These are phyloP conservation scores for Paramisgurnus dabryanus DNA, from an alignment of 2,113 vertebrate genomes.

Conservation along the genomic window DNA sequence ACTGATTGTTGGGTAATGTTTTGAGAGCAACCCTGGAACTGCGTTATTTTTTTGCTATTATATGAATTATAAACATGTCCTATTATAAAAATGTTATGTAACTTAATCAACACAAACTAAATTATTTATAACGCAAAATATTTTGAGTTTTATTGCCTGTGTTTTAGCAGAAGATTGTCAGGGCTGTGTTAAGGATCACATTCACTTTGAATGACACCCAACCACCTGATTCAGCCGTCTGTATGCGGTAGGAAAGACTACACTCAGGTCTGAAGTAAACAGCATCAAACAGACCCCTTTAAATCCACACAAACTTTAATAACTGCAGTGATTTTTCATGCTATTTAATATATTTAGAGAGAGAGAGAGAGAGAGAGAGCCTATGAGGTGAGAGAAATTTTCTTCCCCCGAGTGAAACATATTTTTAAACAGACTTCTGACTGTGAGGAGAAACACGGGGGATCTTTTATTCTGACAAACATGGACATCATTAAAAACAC, in stretches of 20 bases:
- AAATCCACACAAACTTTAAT: conserved; percentile 21
- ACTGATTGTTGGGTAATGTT: too few relatives aligned
- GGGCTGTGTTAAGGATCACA: too few relatives aligned
- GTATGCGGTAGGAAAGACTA: background rate
- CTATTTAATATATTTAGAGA: background rate
- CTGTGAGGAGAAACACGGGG: conserved; percentile 11
- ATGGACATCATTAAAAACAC: conserved; percentile 47
- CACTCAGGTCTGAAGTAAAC: conserved; percentile 29
- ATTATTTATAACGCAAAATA: too few relatives aligned
- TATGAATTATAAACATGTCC: too few relatives aligned
- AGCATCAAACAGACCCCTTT: conserved; percentile 7
- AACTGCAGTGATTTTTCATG: conserved; percentile 14
- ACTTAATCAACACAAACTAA: too few relatives aligned
- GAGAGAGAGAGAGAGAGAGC: background rate
- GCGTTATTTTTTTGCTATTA: too few relatives aligned
- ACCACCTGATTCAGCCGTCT: background rate
- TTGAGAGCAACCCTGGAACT: too few relatives aligned
- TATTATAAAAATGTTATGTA: too few relatives aligned
- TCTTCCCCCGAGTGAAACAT: background rate
- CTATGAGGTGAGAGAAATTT: background rate
- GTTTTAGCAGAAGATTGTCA: too few relatives aligned
- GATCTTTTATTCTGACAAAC: conserved; percentile 25
- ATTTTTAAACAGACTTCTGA: conserved; percentile 37
- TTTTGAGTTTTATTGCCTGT: too few relatives aligned
- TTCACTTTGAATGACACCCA: background rate